Percentiles rank a stretch among this genome's conserved stretches.
Evolutionary conservation across 2,113 vertebrate genomes (phyloP).

Genomic region (Dasyurus viverrinus): DNA sequence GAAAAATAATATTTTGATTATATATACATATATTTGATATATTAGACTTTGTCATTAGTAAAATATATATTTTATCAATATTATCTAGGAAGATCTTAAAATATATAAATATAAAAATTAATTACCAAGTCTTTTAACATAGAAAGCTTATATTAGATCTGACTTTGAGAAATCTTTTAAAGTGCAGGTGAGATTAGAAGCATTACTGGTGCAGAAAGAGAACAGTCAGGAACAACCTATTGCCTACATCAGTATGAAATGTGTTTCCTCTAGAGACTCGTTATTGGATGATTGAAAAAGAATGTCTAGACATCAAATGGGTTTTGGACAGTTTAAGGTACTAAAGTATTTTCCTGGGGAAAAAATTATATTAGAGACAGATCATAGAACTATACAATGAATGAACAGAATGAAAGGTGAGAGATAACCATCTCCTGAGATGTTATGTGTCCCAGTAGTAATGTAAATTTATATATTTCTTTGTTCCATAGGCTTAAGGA

Average conservation of each 20-base stretch:
- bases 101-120: constrained; percentile 53
- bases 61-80: constrained; percentile 45
- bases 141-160: constrained; percentile 52
- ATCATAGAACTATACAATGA: constrained; percentile 72
- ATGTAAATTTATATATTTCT: constrained; percentile 53
- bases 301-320: constrained; percentile 72
- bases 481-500: constrained; percentile 7
- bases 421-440: constrained; percentile 18
- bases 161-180: constrained; percentile 72
- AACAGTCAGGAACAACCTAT: constrained; percentile 51
- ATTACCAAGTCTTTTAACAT: constrained; percentile 53
- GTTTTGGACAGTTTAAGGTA: constrained; percentile 74
- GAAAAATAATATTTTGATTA: background rate
- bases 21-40: constrained; percentile 31
- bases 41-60: constrained; percentile 23
- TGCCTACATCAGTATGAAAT: constrained; percentile 52
- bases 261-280: constrained; percentile 66
- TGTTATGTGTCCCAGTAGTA: constrained; percentile 50
- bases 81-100: constrained; percentile 31
- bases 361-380: constrained; percentile 74
- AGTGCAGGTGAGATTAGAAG: constrained; percentile 34
- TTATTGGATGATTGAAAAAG: constrained; percentile 78
- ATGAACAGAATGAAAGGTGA: constrained; percentile 70
- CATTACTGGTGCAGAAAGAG: constrained; percentile 30
- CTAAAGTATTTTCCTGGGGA: constrained; percentile 71